Evolutionary conservation across 2,113 vertebrate species (phyloP).

Genomic region (Taurulus bubalis): DNA sequence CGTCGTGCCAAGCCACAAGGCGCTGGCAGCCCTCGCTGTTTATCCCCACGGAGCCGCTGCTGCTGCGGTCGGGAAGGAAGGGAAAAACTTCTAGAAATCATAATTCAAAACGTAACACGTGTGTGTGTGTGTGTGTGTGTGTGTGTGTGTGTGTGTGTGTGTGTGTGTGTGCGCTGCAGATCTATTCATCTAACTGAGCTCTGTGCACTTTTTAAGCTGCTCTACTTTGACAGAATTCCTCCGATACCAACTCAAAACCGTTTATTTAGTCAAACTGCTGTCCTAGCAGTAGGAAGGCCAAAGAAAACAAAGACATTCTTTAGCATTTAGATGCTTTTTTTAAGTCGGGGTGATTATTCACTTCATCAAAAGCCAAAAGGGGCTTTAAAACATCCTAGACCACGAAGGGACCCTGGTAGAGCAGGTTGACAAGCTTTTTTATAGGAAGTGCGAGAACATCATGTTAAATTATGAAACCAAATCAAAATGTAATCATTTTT

Average conservation of each 20-base stretch:
- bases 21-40: slow-evolving; percentile 49
- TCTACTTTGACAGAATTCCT: background rate
- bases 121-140: background rate
- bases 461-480: background rate
- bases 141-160: background rate
- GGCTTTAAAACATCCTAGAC: background rate
- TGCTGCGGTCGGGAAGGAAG: slow-evolving; percentile 24
- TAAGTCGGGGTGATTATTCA: background rate
- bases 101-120: background rate
- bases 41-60: slow-evolving; percentile 27
- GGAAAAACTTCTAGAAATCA: background rate
- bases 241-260: background rate
- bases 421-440: background rate
- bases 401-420: background rate
- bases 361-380: background rate
- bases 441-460: background rate
- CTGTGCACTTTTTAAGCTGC: background rate
- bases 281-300: background rate
- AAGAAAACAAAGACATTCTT: background rate
- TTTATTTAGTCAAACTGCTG: background rate
- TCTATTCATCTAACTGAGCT: background rate
- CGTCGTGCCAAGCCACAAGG: slow-evolving; percentile 57
- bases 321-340: background rate
- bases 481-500: background rate
- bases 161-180: background rate